These are phyloP conservation scores for Rotaria socialis DNA, from an alignment of 2,888 invertebrate species.

Conservation along the genomic window DNA sequence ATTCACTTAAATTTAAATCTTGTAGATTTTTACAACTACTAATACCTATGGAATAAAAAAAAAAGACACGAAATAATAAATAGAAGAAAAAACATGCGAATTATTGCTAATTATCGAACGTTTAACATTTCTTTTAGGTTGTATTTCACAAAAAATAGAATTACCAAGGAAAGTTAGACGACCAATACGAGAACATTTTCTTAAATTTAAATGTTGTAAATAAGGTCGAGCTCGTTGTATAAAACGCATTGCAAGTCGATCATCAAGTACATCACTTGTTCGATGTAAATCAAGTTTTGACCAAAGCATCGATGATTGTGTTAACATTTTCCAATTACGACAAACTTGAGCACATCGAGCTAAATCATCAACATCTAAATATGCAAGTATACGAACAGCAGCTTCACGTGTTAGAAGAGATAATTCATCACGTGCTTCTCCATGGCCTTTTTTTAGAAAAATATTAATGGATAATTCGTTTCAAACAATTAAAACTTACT, in stretches of 20 bases:
- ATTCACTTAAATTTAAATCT: conserved; percentile 59
- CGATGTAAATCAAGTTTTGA: conserved; percentile 39
- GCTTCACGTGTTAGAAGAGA: conserved; percentile 49
- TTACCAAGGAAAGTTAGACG: conserved; percentile 39
- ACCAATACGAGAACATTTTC: conserved; percentile 48
- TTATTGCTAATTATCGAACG: too few relatives aligned
- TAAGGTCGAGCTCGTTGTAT: conserved; percentile 53
- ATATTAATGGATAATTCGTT: background rate
- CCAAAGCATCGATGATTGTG: conserved; percentile 39
- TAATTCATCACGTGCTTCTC: conserved; percentile 58
- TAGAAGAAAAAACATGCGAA: too few relatives aligned
- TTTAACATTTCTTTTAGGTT: too few relatives aligned
- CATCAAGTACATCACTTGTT: background rate
- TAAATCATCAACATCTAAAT: conserved; percentile 56
- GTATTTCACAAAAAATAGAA: too few relatives aligned
- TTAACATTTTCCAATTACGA: conserved; percentile 58
- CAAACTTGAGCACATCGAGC: conserved; percentile 58
- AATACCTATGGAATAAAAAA: conserved; percentile 45
- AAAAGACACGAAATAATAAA: too few relatives aligned
- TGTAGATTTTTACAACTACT: conserved; percentile 59
- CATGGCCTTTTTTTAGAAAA: conserved; percentile 49
- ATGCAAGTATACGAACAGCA: conserved; percentile 55
- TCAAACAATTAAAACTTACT: conserved; percentile 48
- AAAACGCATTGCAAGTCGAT: conserved; percentile 27
- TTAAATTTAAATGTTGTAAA: conserved; percentile 57